These are phyloP conservation scores for Erithacus rubecula DNA, from an alignment of 2,797 vertebrate species.

Conservation along the genomic window DNA sequence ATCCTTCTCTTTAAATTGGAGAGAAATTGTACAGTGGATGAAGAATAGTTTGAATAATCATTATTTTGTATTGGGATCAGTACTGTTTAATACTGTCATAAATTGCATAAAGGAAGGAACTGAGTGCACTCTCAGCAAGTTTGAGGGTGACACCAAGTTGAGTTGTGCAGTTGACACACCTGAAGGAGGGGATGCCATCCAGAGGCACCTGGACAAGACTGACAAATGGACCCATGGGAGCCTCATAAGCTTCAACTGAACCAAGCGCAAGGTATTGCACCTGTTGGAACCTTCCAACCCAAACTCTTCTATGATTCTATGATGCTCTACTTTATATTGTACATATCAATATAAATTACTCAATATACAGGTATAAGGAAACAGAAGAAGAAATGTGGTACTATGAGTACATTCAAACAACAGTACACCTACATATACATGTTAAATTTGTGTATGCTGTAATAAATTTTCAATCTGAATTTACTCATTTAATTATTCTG, in stretches of 20 bases:
- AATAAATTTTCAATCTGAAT: neutral
- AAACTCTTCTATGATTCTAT: neutral
- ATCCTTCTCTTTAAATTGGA: neutral
- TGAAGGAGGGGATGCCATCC: neutral
- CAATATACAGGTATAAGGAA: neutral
- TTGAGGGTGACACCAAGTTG: neutral
- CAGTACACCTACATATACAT: rapidly evolving
- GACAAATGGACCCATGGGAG: neutral
- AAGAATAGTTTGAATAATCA: neutral
- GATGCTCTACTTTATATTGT: neutral
- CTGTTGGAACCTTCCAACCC: neutral
- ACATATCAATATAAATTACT: neutral
- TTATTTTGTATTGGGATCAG: neutral
- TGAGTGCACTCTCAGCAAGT: neutral
- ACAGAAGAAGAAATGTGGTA: neutral
- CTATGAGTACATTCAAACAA: neutral
- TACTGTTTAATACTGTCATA: neutral
- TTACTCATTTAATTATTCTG: neutral
- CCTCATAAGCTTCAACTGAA: rapidly evolving
- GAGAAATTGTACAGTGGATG: neutral
- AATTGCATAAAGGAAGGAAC: rapidly evolving
- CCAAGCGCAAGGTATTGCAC: neutral
- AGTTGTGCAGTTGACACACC: neutral
- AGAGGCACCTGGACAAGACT: neutral
- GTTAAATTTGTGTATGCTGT: neutral